Evolutionary conservation across 2,888 invertebrate genomes (phyloP).

Genomic region (Entomobrya proxima): DNA sequence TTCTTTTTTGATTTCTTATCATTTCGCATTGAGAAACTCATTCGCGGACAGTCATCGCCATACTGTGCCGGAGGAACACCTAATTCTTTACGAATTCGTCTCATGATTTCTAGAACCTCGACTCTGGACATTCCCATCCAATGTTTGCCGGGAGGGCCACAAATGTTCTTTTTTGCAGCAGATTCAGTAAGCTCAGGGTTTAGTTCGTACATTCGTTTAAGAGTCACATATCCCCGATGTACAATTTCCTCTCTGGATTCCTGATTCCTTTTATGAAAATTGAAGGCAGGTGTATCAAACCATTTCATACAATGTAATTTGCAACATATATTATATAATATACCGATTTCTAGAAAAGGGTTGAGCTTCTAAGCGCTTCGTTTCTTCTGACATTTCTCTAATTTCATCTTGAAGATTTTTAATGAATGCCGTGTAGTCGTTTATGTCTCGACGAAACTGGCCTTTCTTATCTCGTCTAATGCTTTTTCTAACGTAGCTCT

Average conservation of each 20-base stretch:
- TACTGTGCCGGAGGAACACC: background rate
- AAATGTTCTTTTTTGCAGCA: slow-evolving; percentile 42
- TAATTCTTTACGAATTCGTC: slow-evolving; percentile 1
- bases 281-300: background rate
- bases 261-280: background rate
- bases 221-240: slow-evolving; percentile 22
- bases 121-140: slow-evolving; percentile 58
- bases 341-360: too few species aligned
- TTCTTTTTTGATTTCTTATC: background rate
- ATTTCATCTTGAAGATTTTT: too few species aligned
- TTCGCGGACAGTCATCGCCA: background rate
- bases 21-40: background rate
- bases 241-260: slow-evolving; percentile 3
- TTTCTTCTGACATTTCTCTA: too few species aligned
- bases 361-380: too few species aligned
- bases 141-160: slow-evolving; percentile 49
- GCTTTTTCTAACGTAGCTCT: too few species aligned
- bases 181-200: slow-evolving; percentile 39
- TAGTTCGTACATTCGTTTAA: slow-evolving; percentile 49
- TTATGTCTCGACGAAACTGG: too few species aligned
- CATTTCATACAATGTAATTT: too few species aligned
- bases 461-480: too few species aligned
- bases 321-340: too few species aligned
- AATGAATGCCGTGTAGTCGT: too few species aligned
- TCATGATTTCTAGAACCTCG: slow-evolving; percentile 35